phyloP scores from a whole-genome alignment of 2,113 vertebrate species.

The Halcyon senegalensis region DNA sequence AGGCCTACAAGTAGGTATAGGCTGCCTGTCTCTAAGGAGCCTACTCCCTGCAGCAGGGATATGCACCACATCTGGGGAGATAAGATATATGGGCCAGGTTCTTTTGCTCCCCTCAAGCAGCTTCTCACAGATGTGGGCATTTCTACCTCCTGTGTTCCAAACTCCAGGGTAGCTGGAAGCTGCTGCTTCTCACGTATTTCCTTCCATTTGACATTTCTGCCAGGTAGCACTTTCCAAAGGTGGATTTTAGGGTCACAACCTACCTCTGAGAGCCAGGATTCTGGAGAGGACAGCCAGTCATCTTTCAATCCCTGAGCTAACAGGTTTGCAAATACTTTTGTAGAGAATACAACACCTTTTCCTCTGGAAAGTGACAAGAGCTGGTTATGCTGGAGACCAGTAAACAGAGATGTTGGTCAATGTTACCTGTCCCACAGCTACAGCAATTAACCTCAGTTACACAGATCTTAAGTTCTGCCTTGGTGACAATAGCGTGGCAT shows the following conservation, averaged over 20 bases:
- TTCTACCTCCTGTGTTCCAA: background rate
- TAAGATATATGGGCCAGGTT: background rate
- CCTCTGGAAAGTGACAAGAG: background rate
- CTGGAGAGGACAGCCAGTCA: background rate
- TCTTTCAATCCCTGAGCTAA: background rate
- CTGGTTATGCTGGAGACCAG: background rate
- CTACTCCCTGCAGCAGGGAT: background rate
- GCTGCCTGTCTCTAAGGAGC: background rate
- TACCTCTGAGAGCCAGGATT: background rate
- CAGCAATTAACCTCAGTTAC: background rate
- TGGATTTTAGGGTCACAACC: background rate
- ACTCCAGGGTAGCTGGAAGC: background rate
- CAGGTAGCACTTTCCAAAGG: background rate
- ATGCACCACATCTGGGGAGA: background rate
- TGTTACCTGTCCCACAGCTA: background rate
- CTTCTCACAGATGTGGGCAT: background rate
- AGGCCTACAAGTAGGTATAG: background rate
- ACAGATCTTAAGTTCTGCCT: background rate
- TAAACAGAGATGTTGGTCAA: background rate
- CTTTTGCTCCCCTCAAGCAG: background rate
- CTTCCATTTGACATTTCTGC: background rate
- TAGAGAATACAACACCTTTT: background rate
- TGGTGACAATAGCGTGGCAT: background rate
- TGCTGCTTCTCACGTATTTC: background rate
- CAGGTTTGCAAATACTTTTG: background rate